These are phyloP conservation scores for Microcebus jonahi DNA, from an alignment of 2,113 vertebrate genomes.

Conservation along the genomic window DNA sequence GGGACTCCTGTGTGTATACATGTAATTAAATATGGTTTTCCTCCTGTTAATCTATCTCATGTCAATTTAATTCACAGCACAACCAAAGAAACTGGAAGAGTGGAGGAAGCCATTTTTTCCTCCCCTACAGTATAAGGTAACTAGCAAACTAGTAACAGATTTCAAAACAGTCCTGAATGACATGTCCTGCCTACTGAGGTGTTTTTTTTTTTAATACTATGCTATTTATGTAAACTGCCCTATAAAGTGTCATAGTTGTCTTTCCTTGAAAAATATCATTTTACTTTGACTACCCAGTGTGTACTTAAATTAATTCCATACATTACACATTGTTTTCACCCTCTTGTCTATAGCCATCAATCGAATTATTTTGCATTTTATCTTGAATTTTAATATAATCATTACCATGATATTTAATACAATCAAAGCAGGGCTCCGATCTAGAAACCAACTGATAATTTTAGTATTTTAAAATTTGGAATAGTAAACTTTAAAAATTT, in stretches of 20 bases:
- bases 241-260: not conserved
- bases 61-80: not conserved
- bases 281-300: not conserved
- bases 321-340: not conserved
- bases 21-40: not conserved
- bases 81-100: not conserved
- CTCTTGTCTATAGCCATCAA: not conserved
- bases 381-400: not conserved
- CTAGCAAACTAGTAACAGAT: not conserved
- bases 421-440: not conserved
- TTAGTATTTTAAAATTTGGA: slow-evolving; percentile 34
- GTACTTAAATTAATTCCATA: not conserved
- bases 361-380: not conserved
- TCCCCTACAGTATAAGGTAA: not conserved
- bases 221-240: not conserved
- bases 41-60: not conserved
- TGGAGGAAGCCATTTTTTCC: not conserved
- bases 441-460: not conserved
- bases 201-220: not conserved
- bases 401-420: not conserved
- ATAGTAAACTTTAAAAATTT: not conserved
- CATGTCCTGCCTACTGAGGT: not conserved
- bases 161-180: not conserved
- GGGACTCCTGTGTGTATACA: not conserved
- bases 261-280: slow-evolving; percentile 29